A percentile compares a stretch with the other conserved stretches of the same genome.
Conservation (phyloP, 2,888 invertebrate species). For the Noctua janthe region DNA sequence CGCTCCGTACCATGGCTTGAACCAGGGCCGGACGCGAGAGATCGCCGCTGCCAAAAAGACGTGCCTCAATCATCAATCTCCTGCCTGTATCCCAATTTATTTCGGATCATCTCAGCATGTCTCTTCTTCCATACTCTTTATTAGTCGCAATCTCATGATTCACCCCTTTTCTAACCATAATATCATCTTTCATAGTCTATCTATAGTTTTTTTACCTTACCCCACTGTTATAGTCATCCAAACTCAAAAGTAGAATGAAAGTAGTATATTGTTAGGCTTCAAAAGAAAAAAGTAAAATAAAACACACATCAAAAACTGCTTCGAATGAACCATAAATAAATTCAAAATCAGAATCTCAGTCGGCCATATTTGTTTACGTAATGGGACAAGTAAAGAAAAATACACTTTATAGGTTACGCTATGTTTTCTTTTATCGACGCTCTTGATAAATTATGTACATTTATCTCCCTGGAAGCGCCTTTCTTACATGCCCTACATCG, state of each 20-base stretch:
- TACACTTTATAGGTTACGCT: constrained; percentile 24
- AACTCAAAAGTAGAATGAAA: neutral
- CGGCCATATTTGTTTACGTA: constrained; percentile 30
- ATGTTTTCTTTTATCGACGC: constrained; percentile 46
- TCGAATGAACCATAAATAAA: neutral
- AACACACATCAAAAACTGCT: neutral
- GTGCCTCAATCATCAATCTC: too few relatives aligned
- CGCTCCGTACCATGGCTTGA: too few relatives aligned
- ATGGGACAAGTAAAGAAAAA: constrained; percentile 31
- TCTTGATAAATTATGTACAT: constrained; percentile 56
- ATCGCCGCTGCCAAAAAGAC: too few relatives aligned
- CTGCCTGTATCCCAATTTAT: too few relatives aligned
- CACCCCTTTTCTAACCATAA: neutral
- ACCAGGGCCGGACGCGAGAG: too few relatives aligned
- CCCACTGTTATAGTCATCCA: too few relatives aligned
- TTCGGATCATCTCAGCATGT: too few relatives aligned
- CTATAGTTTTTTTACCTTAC: neutral
- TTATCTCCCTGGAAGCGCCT: constrained; percentile 35
- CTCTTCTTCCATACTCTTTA: too few relatives aligned
- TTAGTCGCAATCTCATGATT: too few relatives aligned
- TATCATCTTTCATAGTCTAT: neutral
- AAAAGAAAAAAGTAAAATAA: neutral
- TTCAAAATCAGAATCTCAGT: constrained; percentile 2
- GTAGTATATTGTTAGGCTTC: neutral
- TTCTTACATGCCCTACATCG: constrained; percentile 44